These are phyloP conservation scores for Trialeurodes vaporariorum DNA, from an alignment of 1,140 invertebrate species.

Conservation along the genomic window DNA sequence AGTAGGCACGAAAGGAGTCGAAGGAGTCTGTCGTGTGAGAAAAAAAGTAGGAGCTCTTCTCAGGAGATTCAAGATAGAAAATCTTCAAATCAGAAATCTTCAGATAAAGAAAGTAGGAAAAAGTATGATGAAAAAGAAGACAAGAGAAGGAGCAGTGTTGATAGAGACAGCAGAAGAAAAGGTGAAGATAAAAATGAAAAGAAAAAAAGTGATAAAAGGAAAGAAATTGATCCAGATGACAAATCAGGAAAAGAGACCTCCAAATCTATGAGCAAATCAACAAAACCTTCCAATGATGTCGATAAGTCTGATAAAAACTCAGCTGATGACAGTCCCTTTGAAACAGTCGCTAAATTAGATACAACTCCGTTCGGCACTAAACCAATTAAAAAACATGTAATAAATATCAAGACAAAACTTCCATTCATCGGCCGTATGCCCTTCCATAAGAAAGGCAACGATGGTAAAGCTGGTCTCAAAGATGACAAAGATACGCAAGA, in stretches of 20 bases:
- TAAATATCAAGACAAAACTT: constrained; percentile 40
- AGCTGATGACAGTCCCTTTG: background rate
- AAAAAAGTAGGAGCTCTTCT: constrained; percentile 8
- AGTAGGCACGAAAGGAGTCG: constrained; percentile 14
- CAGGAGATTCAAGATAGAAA: background rate
- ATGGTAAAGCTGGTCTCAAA: constrained; percentile 4
- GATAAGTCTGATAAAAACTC: background rate
- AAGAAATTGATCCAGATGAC: background rate
- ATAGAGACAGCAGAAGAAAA: constrained; percentile 18
- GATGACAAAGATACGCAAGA: constrained; percentile 18
- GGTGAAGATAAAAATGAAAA: background rate
- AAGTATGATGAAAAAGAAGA: constrained; percentile 9
- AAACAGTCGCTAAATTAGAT: background rate
- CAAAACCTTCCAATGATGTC: background rate
- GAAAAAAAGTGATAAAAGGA: background rate
- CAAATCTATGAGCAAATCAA: background rate
- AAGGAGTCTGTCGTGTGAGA: background rate
- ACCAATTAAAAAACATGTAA: constrained; percentile 21
- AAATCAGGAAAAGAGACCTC: background rate
- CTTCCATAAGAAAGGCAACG: constrained; percentile 28
- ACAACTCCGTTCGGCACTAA: background rate
- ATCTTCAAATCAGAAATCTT: background rate
- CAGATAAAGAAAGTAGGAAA: constrained; percentile 9
- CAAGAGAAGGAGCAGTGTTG: constrained; percentile 6
- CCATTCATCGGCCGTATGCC: constrained; percentile 57